Percentiles rank a stretch among this genome's conserved stretches.
Evolutionary conservation across 2,113 vertebrate species (phyloP).

Genomic region (Scolopax mira): DNA sequence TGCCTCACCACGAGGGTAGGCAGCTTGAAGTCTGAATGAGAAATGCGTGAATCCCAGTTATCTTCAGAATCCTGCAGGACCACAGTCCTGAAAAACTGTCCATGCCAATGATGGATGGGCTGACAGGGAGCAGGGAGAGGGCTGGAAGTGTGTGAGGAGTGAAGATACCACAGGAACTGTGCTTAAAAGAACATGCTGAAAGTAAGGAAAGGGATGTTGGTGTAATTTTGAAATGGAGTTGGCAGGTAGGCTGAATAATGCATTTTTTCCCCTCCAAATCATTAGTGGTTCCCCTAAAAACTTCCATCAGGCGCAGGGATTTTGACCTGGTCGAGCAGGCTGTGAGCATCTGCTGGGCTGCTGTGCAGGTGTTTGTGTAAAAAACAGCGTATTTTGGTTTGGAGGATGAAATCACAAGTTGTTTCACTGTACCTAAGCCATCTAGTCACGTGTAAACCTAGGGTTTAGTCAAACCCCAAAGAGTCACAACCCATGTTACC

Average conservation of each 20-base stretch:
- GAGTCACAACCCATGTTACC: background rate
- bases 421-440: background rate
- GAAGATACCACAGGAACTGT: background rate
- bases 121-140: background rate
- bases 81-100: background rate
- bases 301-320: background rate
- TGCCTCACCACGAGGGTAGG: rapidly evolving
- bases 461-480: background rate
- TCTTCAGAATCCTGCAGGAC: background rate
- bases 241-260: background rate
- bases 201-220: background rate
- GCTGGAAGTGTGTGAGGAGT: background rate
- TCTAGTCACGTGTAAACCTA: background rate
- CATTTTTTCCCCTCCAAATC: background rate
- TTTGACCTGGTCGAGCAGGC: background rate
- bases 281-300: background rate
- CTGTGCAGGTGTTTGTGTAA: background rate
- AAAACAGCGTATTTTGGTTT: background rate
- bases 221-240: background rate
- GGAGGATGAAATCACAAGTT: background rate
- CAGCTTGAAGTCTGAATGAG: background rate
- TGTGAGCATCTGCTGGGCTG: background rate
- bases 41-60: background rate
- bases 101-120: background rate
- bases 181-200: background rate